Evolutionary conservation across 2,888 invertebrate genomes (phyloP).

Genomic region (Scaptomyza flava): DNA sequence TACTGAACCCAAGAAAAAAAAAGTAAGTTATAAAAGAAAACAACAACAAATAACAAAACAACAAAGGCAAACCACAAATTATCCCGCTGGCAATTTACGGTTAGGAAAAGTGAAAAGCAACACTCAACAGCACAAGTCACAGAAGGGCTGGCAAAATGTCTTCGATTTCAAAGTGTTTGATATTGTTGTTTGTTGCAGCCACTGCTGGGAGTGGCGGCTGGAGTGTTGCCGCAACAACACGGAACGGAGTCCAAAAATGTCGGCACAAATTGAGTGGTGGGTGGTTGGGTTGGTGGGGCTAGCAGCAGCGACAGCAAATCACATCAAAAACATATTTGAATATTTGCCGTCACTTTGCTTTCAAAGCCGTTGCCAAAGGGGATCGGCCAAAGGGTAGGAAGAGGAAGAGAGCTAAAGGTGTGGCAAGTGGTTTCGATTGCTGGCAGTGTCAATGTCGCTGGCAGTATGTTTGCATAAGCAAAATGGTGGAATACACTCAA

Average conservation of each 20-base stretch:
- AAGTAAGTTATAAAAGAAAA: constrained; percentile 10
- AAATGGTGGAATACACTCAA: constrained; percentile 29
- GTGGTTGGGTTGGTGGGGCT: constrained; percentile 54
- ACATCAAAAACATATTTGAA: constrained; percentile 81
- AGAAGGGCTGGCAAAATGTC: constrained; percentile 57
- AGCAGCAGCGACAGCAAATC: constrained; percentile 52
- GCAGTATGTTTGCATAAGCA: constrained; percentile 72
- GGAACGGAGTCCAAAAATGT: constrained; percentile 56
- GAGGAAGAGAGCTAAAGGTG: not conserved
- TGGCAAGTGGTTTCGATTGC: constrained; percentile 22
- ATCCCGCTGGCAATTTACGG: constrained; percentile 75
- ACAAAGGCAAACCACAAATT: constrained; percentile 66
- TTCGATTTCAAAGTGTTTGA: constrained; percentile 77
- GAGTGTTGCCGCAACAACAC: constrained; percentile 72
- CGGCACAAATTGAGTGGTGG: constrained; percentile 68
- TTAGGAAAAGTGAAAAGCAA: constrained; percentile 65
- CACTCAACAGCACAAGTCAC: constrained; percentile 33
- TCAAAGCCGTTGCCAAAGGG: constrained; percentile 26
- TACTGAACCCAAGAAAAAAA: constrained; percentile 4
- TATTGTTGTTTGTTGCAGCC: constrained; percentile 48
- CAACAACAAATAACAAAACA: constrained; percentile 38
- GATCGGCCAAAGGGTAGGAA: not conserved
- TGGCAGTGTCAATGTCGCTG: constrained; percentile 68
- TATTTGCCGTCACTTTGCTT: constrained; percentile 79
- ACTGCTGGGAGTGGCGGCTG: constrained; percentile 60